Conservation (phyloP, 2,113 vertebrate species). For the Hemiprocne comata region DNA sequence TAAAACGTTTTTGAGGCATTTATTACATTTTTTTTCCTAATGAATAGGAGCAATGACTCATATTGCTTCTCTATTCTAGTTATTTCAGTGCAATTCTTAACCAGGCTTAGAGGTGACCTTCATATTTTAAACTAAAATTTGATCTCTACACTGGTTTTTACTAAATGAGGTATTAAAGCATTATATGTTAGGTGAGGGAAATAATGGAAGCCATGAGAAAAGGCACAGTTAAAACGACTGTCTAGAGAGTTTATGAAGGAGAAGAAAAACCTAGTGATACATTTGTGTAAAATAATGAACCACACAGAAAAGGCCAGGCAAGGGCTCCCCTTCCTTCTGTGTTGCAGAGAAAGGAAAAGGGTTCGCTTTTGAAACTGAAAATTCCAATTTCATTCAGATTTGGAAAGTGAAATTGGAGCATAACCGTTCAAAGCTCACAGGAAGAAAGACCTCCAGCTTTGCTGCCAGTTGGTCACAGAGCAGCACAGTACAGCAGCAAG, state of each 20-base stretch:
- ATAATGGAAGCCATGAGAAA: conserved; percentile 14
- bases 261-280: not conserved
- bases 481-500: not conserved
- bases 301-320: not conserved
- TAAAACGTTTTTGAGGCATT: conserved; percentile 12
- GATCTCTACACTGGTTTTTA: not conserved
- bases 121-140: not conserved
- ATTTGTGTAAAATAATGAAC: conserved; percentile 34
- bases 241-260: not conserved
- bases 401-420: not conserved
- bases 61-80: not conserved
- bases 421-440: not conserved
- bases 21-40: not conserved
- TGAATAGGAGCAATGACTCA: not conserved
- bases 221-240: not conserved
- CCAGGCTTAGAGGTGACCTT: not conserved
- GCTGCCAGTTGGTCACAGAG: not conserved
- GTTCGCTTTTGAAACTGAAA: conserved; percentile 15
- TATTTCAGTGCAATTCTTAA: not conserved
- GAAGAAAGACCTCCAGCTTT: not conserved
- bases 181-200: not conserved
- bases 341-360: not conserved
- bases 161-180: not conserved
- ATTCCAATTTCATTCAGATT: not conserved
- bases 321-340: not conserved